Evolutionary conservation across 1,140 invertebrate genomes (phyloP).

Genomic region (Andrena cerasifolii): DNA sequence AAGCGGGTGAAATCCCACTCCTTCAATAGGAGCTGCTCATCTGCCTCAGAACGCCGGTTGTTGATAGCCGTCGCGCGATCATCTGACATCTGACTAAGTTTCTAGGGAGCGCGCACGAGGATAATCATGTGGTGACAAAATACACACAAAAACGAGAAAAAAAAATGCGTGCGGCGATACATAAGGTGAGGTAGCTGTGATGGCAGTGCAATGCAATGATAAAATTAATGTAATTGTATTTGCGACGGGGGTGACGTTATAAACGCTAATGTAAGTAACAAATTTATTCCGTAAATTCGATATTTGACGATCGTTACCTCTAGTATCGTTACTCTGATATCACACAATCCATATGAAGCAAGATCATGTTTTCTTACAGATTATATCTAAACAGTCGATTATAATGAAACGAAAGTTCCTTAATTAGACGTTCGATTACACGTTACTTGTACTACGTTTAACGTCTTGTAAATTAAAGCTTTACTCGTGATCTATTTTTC

Average conservation of each 20-base stretch:
- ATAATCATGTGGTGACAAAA: constrained; percentile 75
- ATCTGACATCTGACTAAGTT: constrained; percentile 76
- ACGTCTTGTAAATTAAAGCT: background rate
- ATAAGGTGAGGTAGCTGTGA: constrained; percentile 59
- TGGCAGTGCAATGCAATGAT: constrained; percentile 53
- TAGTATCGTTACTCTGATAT: background rate
- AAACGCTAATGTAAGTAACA: background rate
- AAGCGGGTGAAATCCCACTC: constrained; percentile 93
- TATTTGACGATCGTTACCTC: background rate
- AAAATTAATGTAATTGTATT: constrained; percentile 42
- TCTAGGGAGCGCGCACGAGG: constrained; percentile 74
- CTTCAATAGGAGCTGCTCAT: constrained; percentile 89
- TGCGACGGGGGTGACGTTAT: constrained; percentile 46
- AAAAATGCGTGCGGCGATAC: constrained; percentile 74
- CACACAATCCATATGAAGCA: no score
- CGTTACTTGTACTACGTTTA: background rate
- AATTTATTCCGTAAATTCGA: background rate
- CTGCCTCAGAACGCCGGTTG: constrained; percentile 83
- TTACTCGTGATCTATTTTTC: background rate
- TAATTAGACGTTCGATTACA: background rate
- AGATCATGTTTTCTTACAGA: no score
- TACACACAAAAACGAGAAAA: constrained; percentile 70
- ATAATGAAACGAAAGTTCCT: background rate
- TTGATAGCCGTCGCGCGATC: constrained; percentile 71
- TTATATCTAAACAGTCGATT: no score